Base-by-base conservation (phyloP, 2,888 invertebrate species). In the Scaptomyza tumidula region DNA sequence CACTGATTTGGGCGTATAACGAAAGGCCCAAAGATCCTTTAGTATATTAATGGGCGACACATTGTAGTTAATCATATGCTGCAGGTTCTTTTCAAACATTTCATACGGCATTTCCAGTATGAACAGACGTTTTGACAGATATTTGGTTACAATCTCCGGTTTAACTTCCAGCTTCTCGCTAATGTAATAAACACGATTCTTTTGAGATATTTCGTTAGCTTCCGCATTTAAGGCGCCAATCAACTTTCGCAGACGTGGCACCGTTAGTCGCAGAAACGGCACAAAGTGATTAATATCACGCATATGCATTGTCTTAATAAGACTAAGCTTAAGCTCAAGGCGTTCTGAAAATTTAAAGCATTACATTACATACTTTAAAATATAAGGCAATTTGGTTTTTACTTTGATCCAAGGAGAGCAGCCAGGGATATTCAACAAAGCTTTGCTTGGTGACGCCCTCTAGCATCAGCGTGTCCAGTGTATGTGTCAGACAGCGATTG, bases 21-120 rank as follows among this genome's bases (percentile, higher is more conserved):
- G 94, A 68, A 95, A 92, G 1, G 94, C 94, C 95, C 95, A 95
- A 16, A 94, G 88, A 90, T 95, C 95, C 76, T 93, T 93, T 7
- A 94, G 76, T 70, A 95, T 93, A 72, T 94, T 93, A 33, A 93
- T 93, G 35, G 93, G 90, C 50, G 92, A 80, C 0, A 95, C 93
- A 72, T 93, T 93, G 89, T 93, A 93, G 65, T 93, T 93, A 91
- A 92, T 78, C 90, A 94, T 92, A 46, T 93, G 91, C 77, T 93
- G 88, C 48, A 94, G 86, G 66, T 94, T 94, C 73, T 90, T 92
- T 80, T 93, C 85, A 24, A 94, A 88, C 93, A 93, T 94, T 19
- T 93, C 92, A 88, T 93, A 94, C 11, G 94, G 93, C 90, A 94
- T 92, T 71, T 91, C 92, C 70, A 94, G 93, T 46, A 94, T 90